phyloP scores from a whole-genome alignment of 2,888 invertebrate genomes.

The Caenorhabditis sulstoni region DNA sequence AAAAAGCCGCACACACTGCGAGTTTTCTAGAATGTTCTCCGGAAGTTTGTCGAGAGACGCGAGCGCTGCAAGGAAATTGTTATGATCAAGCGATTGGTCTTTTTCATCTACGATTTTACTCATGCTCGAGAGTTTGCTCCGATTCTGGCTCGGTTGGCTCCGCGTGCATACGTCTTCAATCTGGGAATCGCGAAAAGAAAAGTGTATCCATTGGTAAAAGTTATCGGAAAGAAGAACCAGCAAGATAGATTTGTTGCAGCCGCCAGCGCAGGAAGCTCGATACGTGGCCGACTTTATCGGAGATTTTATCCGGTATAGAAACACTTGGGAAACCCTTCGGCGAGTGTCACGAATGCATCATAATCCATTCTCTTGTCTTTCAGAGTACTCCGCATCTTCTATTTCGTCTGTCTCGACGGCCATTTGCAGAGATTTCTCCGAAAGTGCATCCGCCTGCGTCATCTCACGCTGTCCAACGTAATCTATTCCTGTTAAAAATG shows the following conservation, averaged over 20 bases:
- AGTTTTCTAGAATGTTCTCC: slow-evolving; percentile 28
- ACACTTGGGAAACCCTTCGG: slow-evolving; percentile 51
- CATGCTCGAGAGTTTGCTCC: slow-evolving; percentile 32
- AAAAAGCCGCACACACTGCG: neutral
- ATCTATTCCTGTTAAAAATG: neutral
- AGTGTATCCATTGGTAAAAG: slow-evolving; percentile 42
- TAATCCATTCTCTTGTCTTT: slow-evolving; percentile 26
- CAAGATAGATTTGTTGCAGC: slow-evolving; percentile 14
- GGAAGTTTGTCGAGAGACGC: slow-evolving; percentile 26
- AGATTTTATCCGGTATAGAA: slow-evolving; percentile 18
- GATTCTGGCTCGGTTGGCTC: slow-evolving; percentile 32
- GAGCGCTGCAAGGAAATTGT: slow-evolving; percentile 15
- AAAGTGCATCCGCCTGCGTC: slow-evolving; percentile 31
- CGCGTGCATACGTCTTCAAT: slow-evolving; percentile 36
- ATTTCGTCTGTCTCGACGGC: slow-evolving; percentile 40
- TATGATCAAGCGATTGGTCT: slow-evolving; percentile 33
- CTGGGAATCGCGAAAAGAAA: slow-evolving; percentile 49
- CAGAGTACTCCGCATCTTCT: slow-evolving; percentile 51
- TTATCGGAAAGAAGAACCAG: neutral
- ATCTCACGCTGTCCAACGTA: slow-evolving; percentile 54
- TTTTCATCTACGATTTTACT: slow-evolving; percentile 48
- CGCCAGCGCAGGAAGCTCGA: slow-evolving; percentile 27
- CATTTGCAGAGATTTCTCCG: slow-evolving; percentile 20
- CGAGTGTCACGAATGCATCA: slow-evolving; percentile 16
- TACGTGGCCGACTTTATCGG: slow-evolving; percentile 48